A percentile compares a stretch with the other conserved stretches of the same genome.
phyloP scores from a whole-genome alignment of 64 coral and sea anemone species.

The Montipora foliosa region DNA sequence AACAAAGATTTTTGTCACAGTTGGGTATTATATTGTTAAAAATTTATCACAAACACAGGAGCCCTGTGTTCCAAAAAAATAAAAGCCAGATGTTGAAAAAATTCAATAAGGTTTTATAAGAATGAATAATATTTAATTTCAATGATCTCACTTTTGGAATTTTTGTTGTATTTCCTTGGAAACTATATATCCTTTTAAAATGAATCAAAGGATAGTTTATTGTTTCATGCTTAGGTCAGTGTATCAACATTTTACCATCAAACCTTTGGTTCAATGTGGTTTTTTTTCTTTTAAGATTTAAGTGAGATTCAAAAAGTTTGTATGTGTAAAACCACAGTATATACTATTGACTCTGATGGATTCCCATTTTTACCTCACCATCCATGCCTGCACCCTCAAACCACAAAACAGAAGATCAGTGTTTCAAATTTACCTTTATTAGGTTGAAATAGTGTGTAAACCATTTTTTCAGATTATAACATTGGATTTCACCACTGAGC shows the following conservation, averaged over 20 bases:
- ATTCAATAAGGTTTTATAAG: conserved; percentile 52
- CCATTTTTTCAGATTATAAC: not conserved
- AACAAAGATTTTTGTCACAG: conserved; percentile 70
- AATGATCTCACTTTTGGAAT: not conserved
- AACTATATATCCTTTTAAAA: conserved; percentile 38
- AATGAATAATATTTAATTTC: conserved; percentile 2
- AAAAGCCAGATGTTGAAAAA: conserved; percentile 79
- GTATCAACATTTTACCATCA: not conserved
- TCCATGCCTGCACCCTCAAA: conserved; percentile 38
- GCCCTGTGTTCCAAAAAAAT: conserved; percentile 66
- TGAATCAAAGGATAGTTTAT: not conserved
- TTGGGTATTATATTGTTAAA: conserved; percentile 76
- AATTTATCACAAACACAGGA: conserved; percentile 63
- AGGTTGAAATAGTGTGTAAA: not conserved
- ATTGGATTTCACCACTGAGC: not conserved
- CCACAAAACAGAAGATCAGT: conserved; percentile 55
- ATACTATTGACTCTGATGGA: conserved; percentile 45
- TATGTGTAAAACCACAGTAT: conserved; percentile 50
- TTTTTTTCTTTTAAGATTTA: conserved; percentile 38
- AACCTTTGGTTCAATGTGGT: not conserved
- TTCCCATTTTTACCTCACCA: conserved; percentile 9
- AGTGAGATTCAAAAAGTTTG: conserved; percentile 40
- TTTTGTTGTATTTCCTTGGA: not conserved
- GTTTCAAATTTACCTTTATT: conserved; percentile 1
- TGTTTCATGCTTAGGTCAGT: not conserved